Conservation (phyloP, 2,888 invertebrate genomes). For the Pandemis corylana region DNA sequence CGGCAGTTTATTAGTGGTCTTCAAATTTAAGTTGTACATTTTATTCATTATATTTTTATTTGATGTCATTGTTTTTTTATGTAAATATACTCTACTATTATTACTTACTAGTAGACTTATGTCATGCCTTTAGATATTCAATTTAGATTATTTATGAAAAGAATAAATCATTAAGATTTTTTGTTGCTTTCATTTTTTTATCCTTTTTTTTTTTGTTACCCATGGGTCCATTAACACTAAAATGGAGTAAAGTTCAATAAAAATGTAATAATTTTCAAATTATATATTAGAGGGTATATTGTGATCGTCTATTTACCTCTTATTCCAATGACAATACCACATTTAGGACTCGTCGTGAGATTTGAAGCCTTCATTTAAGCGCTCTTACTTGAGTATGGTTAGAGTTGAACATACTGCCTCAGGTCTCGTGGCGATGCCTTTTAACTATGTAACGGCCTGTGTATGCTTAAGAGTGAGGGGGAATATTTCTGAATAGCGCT, state of each 20-base stretch:
- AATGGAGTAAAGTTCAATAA: constrained; percentile 51
- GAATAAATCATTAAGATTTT: constrained; percentile 77
- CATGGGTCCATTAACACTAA: constrained; percentile 63
- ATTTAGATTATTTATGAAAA: constrained; percentile 82
- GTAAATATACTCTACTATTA: constrained; percentile 75
- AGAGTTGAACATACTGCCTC: background rate
- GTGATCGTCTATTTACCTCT: constrained; percentile 59
- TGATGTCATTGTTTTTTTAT: constrained; percentile 62
- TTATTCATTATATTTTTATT: constrained; percentile 67
- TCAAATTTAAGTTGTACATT: constrained; percentile 79
- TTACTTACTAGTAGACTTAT: constrained; percentile 67
- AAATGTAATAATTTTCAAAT: constrained; percentile 41
- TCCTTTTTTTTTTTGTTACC: constrained; percentile 53
- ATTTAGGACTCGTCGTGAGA: constrained; percentile 47
- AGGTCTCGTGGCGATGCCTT: background rate
- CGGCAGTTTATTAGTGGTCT: constrained; percentile 46
- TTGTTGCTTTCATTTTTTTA: constrained; percentile 62
- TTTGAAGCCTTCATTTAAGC: constrained; percentile 37
- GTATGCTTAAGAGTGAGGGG: constrained; percentile 42
- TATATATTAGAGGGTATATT: constrained; percentile 43
- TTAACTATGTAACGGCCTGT: constrained; percentile 45
- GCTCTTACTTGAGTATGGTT: constrained; percentile 14
- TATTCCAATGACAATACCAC: constrained; percentile 74
- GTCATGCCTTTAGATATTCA: constrained; percentile 75
- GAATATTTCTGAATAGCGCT: constrained; percentile 34